Base-by-base conservation (phyloP, 2,888 invertebrate species). In the Salpingus planirostris region DNA sequence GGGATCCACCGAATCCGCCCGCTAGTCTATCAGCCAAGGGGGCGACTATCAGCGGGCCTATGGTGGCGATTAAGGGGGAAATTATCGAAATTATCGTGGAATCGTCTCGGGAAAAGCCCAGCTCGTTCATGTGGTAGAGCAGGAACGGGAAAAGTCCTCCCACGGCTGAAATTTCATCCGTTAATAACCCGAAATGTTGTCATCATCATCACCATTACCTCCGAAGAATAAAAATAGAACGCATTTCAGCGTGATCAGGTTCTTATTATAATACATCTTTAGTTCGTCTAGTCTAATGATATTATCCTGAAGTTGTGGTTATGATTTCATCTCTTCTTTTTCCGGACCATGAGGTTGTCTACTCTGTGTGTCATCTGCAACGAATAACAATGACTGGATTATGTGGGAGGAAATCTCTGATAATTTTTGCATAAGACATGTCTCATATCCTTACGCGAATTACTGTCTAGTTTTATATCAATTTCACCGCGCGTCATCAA, bases 81-180 rank as follows among this genome's bases (percentile, higher is more conserved):
- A 86, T 71, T 24, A 83, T 78, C 32, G 84, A 87, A 49, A 91
- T 78, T 33, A 81, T 71, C 11, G 84, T 76, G 15, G 80, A 76
- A 61, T 91, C 86, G 30, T 76, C 73, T 40, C 76, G 67, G 30
- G 79, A 78, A 44, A 92, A 62, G 1, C 89, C 90, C 42, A 80
- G 69, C 37, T 73, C 67, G 41, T 73, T 66, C 80, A 86, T 83
- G 64, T 85, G 87, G 36, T 82, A 69, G 11, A 85, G 78, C 40
- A 91, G 76, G 64, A 86, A 83, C 4, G 90, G 83, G 52, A 84
- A 77, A 42, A 91, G 71, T 49, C 84, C 81, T 44, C 88, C 86
- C 52, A 90, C 68, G 47, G 83, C 90, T 90, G 64, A 15, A 36
- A 27, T n/a, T n/a, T n/a, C n/a, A n/a, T n/a, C n/a, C n/a, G n/a